A percentile compares a stretch with the other conserved stretches of the same genome.
Evolutionary conservation across 2,888 invertebrate species (phyloP).

Genomic region (Macrostomum cliftonense): DNA sequence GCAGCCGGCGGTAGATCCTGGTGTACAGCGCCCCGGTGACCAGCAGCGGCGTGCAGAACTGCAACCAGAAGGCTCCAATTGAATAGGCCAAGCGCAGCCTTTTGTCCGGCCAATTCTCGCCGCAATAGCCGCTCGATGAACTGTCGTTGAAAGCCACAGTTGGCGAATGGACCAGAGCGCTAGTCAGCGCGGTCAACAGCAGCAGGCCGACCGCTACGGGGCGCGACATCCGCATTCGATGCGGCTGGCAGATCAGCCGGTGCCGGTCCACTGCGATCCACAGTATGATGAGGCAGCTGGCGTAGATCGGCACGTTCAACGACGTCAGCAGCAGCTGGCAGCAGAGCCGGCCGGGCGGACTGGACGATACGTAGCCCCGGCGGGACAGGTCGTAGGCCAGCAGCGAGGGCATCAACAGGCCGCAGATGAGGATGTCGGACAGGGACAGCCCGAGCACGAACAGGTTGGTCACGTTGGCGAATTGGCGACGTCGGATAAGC

Average conservation of each 20-base stretch:
- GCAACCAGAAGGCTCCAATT: constrained; percentile 7
- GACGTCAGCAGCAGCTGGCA: constrained; percentile 7
- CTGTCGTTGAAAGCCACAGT: constrained; percentile 6
- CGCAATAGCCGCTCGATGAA: not conserved
- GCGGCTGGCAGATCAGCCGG: constrained; percentile 10
- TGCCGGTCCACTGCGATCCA: constrained; percentile 12
- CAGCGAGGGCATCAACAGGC: constrained; percentile 8
- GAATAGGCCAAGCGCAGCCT: constrained; percentile 5
- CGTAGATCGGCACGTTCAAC: constrained; percentile 9
- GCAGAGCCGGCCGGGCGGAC: not conserved
- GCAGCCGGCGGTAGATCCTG: constrained; percentile 7
- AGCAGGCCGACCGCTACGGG: constrained; percentile 2
- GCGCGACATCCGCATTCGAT: constrained; percentile 3
- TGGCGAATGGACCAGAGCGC: constrained; percentile 2
- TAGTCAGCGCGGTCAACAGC: constrained; percentile 4
- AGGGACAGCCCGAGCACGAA: constrained; percentile 10
- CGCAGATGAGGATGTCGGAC: constrained; percentile 10
- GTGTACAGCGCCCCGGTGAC: constrained; percentile 10
- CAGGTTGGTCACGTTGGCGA: constrained; percentile 10
- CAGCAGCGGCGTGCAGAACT: constrained; percentile 9
- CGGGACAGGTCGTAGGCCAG: constrained; percentile 5
- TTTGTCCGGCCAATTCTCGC: constrained; percentile 5
- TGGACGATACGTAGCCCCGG: too few relatives aligned
- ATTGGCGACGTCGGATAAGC: constrained; percentile 1
- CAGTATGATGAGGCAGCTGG: constrained; percentile 9